Evolutionary conservation across 2,888 invertebrate species (phyloP), one percentile per base, ranked within the genome.

Genomic region (Drosophila paranaensis): DNA sequence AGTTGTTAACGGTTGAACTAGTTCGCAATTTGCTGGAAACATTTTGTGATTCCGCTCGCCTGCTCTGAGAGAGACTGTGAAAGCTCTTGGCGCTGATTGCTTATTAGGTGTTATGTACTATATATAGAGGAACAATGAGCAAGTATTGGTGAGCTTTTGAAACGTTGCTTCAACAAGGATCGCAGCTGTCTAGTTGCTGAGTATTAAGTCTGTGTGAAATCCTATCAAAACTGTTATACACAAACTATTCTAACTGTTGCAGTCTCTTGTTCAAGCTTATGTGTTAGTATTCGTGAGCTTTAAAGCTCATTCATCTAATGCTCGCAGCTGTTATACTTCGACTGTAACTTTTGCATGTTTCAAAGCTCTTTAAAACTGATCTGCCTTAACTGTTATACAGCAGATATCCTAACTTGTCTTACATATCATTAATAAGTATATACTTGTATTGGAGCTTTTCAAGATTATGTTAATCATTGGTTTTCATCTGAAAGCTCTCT

Each of bases 11-110:
- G 35, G 13, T 27, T 55, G 43, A 43, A 42, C 56, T 42, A 56
- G 42, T 50, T 14, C 16, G 40, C 35, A 58, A 42, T 37, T 69
- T 9, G 33, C 43, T 70, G 68, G 39, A 60, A 43, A 35, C 14
- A 25, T 27, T 45, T 11, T 25, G 8, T 5, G 25, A 39, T 14
- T 14, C 39, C 11, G n/a, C 6, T 14, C 3, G n/a, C 9, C 53
- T 25, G 25, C 14, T 6, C 6, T 10, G 25, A 10, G 6, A n/a
- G n/a, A 6, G n/a, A 11, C 11, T 16, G 11, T n/a, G 39, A 39
- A n/a, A 54, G 6, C 39, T 54, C 6, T 30, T 11, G 27, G n/a
- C 8, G 39, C 3, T 6, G 14, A 0, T 54, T 54, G 39, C 3
- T 13, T n/a, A 4, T 27, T 16, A 6, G 27, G 4, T 30, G 0